A percentile compares a stretch with the other conserved stretches of the same genome.
These are phyloP conservation scores for Etia nguti DNA, from an alignment of 2,113 vertebrate species.

Conservation along the genomic window DNA sequence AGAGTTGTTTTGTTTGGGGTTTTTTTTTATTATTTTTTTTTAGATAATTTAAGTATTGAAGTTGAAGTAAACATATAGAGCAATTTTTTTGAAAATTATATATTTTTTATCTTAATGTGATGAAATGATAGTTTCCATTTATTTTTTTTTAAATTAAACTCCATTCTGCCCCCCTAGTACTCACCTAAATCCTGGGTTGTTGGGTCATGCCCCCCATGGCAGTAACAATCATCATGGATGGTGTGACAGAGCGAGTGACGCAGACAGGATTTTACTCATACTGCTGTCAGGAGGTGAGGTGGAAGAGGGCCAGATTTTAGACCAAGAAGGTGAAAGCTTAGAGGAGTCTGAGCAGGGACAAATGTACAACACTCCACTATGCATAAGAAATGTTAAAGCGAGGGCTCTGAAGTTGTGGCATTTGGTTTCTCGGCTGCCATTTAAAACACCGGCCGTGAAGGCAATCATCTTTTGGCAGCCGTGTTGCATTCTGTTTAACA, in stretches of 20 bases:
- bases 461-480: background rate
- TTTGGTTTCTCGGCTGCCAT: background rate
- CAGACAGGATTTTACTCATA: background rate
- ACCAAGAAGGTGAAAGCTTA: background rate
- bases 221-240: background rate
- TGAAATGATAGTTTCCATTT: background rate
- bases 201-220: background rate
- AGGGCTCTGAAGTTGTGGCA: background rate
- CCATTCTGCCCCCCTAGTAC: background rate
- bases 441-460: background rate
- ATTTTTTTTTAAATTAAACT: background rate
- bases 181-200: background rate
- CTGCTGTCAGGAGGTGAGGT: background rate
- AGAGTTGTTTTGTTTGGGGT: background rate
- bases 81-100: accelerated
- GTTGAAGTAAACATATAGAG: background rate
- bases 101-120: background rate
- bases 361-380: background rate
- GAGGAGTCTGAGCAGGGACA: background rate
- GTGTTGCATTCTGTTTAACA: background rate
- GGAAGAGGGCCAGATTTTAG: background rate
- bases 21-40: background rate
- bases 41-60: background rate
- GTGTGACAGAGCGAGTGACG: background rate
- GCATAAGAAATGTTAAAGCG: background rate